A percentile compares a stretch with the other conserved stretches of the same genome.
phyloP scores from a whole-genome alignment of 92 coral and sea anemone species.

The Zoanthus gigantus region DNA sequence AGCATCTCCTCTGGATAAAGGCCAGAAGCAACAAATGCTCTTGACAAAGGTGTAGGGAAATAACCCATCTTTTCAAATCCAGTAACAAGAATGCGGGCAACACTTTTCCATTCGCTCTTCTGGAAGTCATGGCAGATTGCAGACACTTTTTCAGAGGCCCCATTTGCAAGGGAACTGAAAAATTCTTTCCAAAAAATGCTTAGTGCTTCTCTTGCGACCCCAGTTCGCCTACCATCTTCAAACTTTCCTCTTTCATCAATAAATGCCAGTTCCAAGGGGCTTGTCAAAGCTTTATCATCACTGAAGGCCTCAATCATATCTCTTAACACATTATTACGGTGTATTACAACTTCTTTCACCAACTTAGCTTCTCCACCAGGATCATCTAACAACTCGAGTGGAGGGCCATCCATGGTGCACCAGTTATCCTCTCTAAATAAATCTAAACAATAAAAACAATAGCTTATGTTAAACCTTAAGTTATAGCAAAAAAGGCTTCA shows the following conservation, averaged over 20 bases:
- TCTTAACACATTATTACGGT: not conserved
- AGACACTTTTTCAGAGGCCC: constrained; percentile 60
- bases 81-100: constrained; percentile 65
- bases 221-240: constrained; percentile 60
- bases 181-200: constrained; percentile 57
- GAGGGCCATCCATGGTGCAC: constrained; percentile 19
- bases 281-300: not conserved
- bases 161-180: constrained; percentile 39
- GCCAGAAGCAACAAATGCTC: constrained; percentile 42
- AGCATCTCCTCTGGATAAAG: constrained; percentile 12
- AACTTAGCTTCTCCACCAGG: constrained; percentile 1
- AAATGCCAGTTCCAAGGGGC: not conserved
- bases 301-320: not conserved
- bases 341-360: constrained; percentile 12
- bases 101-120: constrained; percentile 57
- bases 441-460: constrained; percentile 13
- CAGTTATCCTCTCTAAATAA: not conserved
- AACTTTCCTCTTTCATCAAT: constrained; percentile 47
- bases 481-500: not conserved
- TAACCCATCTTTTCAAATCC: constrained; percentile 49
- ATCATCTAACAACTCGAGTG: constrained; percentile 1
- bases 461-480: constrained; percentile 14
- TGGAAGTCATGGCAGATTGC: constrained; percentile 66
- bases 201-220: constrained; percentile 56
- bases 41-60: constrained; percentile 55